Base-by-base conservation (phyloP, 2,113 vertebrate species). In the Plectropomus leopardus region DNA sequence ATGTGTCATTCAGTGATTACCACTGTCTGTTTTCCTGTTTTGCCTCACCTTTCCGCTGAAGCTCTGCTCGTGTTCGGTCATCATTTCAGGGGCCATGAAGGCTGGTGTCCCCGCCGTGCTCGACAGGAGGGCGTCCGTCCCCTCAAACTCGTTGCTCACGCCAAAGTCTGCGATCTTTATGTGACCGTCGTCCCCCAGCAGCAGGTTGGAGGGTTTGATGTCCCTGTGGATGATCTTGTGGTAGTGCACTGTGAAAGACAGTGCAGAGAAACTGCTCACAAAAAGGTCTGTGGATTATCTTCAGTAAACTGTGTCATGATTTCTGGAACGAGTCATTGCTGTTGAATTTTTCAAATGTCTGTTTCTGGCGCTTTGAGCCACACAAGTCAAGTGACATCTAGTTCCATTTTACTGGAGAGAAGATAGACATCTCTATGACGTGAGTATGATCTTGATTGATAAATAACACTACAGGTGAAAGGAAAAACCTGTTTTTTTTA, bases 201-300 rank as follows among this genome's bases (percentile, higher is more conserved):
- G 96, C 84, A 99, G 90, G 90, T 99, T 99, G 72, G 98, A 99
- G 1, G 98, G 98, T 71, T 99, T 99, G 90, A 99, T 98, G 92
- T 99, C 98, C 84, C 98, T 88, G 84, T 99, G 98, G 84, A 99
- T 91, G 88, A 99, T 99, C 95, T 97, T 99, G 94, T 99, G 97
- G 92, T 94, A 98, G 90, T 99, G 98, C 85, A 99, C 98, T 99
- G 74, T 55, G 26, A 30, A 0, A 34, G 83, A 48, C 13, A 75
- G 34, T 9, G 19, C 1, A 54, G 34, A 61, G 14, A 57, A 4
- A 36, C 34, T 36, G 34, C 34, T 36, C 4, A 36, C 34, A 7
- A n/a, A n/a, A n/a, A n/a, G n/a, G n/a, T n/a, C n/a, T n/a, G n/a
- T n/a, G n/a, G n/a, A n/a, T n/a, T n/a, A n/a, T n/a, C n/a, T n/a